Conservation (phyloP, 2,888 invertebrate genomes). For the Ptilodon capucinus region DNA sequence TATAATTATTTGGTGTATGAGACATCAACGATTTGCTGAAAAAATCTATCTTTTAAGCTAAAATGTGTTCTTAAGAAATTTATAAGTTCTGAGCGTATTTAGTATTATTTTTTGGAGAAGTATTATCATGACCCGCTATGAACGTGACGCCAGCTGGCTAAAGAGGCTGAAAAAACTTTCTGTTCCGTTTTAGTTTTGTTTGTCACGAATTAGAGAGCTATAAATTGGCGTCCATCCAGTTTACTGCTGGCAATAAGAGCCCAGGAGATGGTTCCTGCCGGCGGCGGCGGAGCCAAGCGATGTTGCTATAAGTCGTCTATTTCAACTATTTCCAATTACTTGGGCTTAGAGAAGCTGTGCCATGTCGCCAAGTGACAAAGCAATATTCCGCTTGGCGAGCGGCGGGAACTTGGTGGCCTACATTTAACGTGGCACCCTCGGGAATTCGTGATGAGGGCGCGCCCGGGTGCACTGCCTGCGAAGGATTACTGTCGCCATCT, state of each 20-base stretch:
- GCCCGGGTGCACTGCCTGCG: slow-evolving; percentile 64
- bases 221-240: slow-evolving; percentile 23
- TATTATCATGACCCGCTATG: no score
- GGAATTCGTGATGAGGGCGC: slow-evolving; percentile 75
- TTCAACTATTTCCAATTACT: slow-evolving; percentile 83
- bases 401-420: slow-evolving; percentile 76
- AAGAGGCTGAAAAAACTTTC: background rate
- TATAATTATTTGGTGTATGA: no score
- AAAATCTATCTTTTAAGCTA: no score
- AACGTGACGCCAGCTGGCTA: background rate
- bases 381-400: slow-evolving; percentile 73
- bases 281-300: slow-evolving; percentile 36
- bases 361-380: slow-evolving; percentile 80
- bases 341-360: slow-evolving; percentile 75
- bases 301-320: slow-evolving; percentile 71
- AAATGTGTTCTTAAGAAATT: no score
- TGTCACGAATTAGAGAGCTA: slow-evolving; percentile 8
- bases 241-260: slow-evolving; percentile 21
- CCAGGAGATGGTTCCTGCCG: slow-evolving; percentile 20
- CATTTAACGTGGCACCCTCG: slow-evolving; percentile 75
- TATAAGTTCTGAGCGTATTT: no score
- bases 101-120: no score
- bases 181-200: background rate
- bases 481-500: slow-evolving; percentile 65
- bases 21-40: no score